phyloP scores from a whole-genome alignment of 2,888 invertebrate genomes.

The Lepidonotus clava region DNA sequence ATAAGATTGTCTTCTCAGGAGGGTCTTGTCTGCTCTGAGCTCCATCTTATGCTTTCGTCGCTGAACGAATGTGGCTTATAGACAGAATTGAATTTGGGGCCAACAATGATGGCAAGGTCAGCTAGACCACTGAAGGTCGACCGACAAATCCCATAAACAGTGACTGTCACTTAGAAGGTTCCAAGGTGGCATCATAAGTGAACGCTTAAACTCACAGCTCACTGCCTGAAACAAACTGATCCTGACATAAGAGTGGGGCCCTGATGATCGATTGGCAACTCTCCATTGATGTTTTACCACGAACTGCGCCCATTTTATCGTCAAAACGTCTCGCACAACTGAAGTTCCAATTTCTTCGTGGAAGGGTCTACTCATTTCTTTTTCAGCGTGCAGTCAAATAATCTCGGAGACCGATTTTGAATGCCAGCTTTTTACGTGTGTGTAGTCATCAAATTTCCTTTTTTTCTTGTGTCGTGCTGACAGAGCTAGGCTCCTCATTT shows the following conservation, averaged over 20 bases:
- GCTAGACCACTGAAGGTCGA: background rate
- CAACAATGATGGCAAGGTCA: conserved; percentile 9
- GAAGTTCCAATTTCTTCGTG: background rate
- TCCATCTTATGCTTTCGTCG: too few relatives aligned
- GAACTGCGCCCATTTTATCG: background rate
- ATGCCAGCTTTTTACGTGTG: background rate
- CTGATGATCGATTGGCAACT: background rate
- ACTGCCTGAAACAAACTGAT: background rate
- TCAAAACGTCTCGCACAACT: conserved; percentile 5
- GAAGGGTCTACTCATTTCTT: background rate
- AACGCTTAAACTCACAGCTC: background rate
- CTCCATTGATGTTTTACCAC: background rate
- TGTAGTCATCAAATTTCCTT: background rate
- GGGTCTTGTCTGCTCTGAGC: too few relatives aligned
- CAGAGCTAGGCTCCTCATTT: background rate
- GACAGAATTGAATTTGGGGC: too few relatives aligned
- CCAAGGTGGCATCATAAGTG: background rate
- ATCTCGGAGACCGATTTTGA: background rate
- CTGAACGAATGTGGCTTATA: too few relatives aligned
- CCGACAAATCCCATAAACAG: conserved; percentile 36
- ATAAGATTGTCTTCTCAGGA: too few relatives aligned
- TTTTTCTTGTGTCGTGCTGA: background rate
- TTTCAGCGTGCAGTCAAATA: background rate
- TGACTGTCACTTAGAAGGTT: background rate
- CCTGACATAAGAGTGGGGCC: background rate